Percentiles rank a stretch among this genome's conserved stretches.
These are phyloP conservation scores for Teleiodes luculella DNA, from an alignment of 2,888 invertebrate species.

Conservation along the genomic window DNA sequence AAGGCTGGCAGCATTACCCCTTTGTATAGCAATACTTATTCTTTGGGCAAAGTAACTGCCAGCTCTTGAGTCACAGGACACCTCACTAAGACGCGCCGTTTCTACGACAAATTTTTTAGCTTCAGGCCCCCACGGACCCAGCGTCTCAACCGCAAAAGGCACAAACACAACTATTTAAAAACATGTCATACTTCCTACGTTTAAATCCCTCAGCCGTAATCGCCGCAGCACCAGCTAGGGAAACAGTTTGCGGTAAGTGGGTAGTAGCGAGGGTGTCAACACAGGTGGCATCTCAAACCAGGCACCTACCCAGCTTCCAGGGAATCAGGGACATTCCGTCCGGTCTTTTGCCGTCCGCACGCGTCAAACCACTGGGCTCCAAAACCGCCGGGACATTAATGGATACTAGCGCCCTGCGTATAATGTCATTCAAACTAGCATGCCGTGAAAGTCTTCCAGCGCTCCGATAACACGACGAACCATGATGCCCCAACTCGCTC, in stretches of 20 bases:
- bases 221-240: no score
- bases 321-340: constrained; percentile 12
- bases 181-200: neutral
- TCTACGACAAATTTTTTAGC: no score
- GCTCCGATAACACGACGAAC: neutral
- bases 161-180: neutral
- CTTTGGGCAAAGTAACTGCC: no score
- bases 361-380: neutral
- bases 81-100: no score
- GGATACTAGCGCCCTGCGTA: neutral
- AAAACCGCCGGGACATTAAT: neutral
- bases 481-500: neutral
- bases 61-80: no score
- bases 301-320: constrained; percentile 2
- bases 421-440: neutral
- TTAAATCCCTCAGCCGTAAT: no score
- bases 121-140: neutral
- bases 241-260: neutral
- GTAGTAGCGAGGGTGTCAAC: constrained; percentile 7
- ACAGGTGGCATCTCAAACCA: constrained; percentile 13
- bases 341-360: constrained; percentile 1
- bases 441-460: neutral
- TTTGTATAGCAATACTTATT: no score
- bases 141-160: neutral
- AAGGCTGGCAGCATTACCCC: no score